These are phyloP conservation scores for Eonycteris spelaea DNA, from an alignment of 2,113 vertebrate species.

Conservation along the genomic window DNA sequence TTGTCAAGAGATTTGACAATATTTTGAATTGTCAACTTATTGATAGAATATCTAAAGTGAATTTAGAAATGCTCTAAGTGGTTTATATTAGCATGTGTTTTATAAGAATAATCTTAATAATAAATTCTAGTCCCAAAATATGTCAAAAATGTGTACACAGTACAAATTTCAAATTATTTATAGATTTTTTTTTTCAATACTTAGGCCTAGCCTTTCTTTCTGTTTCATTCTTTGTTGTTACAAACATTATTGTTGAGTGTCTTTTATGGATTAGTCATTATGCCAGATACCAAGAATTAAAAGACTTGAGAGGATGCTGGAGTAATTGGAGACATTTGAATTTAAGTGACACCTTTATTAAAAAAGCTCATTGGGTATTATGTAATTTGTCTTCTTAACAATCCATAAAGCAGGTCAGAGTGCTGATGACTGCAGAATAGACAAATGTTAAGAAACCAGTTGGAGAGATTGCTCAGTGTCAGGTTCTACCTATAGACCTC, in stretches of 20 bases:
- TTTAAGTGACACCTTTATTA: conserved; percentile 22
- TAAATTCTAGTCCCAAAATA: background rate
- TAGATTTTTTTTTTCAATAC: background rate
- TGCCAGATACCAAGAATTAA: conserved; percentile 26
- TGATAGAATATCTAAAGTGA: background rate
- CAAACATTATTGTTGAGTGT: conserved; percentile 12
- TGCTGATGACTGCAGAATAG: background rate
- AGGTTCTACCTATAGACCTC: background rate
- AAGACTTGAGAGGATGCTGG: background rate
- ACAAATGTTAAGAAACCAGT: background rate
- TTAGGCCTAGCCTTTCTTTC: background rate
- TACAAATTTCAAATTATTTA: conserved; percentile 1
- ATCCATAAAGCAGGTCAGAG: background rate
- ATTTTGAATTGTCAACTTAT: conserved; percentile 30
- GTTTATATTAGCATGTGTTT: background rate
- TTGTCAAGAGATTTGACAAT: background rate
- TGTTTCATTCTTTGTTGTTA: conserved; percentile 31
- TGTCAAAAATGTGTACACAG: background rate
- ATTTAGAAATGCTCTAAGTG: background rate
- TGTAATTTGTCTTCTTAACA: background rate
- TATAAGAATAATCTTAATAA: background rate
- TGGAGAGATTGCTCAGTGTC: background rate
- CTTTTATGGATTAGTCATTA: conserved; percentile 13
- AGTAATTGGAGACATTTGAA: conserved; percentile 35
- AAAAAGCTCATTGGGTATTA: background rate